Evolutionary conservation across 92 coral and sea anemone genomes (phyloP).

Genomic region (Siderastrea siderea): DNA sequence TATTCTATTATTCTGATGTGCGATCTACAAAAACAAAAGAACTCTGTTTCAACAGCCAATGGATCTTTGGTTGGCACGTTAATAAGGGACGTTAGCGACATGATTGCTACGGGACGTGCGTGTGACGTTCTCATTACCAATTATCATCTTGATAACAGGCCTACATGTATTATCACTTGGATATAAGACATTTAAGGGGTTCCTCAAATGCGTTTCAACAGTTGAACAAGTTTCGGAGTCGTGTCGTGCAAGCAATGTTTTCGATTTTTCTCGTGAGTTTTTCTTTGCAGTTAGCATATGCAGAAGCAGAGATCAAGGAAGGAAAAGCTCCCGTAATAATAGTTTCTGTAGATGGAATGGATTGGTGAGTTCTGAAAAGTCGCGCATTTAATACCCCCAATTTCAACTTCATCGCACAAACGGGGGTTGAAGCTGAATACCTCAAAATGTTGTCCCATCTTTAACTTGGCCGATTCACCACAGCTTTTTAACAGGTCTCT

Average conservation of each 20-base stretch:
- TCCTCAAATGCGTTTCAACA: background rate
- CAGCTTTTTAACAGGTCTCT: slow-evolving; percentile 83
- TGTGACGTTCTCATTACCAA: too few species aligned
- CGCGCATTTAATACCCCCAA: slow-evolving; percentile 67
- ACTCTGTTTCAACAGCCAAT: too few species aligned
- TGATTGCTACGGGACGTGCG: too few species aligned
- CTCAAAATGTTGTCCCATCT: slow-evolving; percentile 81
- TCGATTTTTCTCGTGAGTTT: background rate
- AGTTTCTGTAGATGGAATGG: slow-evolving; percentile 89
- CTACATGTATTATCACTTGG: background rate
- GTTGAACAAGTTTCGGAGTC: background rate
- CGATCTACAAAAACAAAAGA: too few species aligned
- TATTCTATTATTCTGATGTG: too few species aligned
- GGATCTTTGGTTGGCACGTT: too few species aligned
- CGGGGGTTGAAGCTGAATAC: slow-evolving; percentile 84
- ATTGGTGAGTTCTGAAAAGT: slow-evolving; percentile 77
- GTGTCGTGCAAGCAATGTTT: background rate
- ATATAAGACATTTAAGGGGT: background rate
- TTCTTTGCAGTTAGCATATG: background rate
- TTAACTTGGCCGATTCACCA: slow-evolving; percentile 91
- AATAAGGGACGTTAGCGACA: too few species aligned
- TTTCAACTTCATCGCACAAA: slow-evolving; percentile 68
- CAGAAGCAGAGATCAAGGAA: background rate
- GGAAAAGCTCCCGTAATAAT: slow-evolving; percentile 68
- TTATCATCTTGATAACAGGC: background rate